phyloP scores from a whole-genome alignment of 1,140 invertebrate genomes.

The Drosophila aff. region DNA sequence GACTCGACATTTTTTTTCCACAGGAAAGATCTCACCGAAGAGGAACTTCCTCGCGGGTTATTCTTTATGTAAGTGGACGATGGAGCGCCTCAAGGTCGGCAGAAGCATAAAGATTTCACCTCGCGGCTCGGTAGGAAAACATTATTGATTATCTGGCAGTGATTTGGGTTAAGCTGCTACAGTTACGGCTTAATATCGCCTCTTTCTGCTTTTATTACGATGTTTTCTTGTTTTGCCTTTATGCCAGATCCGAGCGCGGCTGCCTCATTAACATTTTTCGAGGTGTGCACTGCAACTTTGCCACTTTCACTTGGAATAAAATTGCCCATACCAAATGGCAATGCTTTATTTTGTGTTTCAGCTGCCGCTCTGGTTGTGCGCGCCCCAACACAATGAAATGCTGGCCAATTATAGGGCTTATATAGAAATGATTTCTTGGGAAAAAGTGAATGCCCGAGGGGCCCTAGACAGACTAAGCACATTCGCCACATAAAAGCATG shows the following conservation, averaged over 20 bases:
- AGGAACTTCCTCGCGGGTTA: slow-evolving; percentile 36
- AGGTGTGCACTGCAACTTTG: slow-evolving; percentile 81
- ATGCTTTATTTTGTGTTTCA: slow-evolving; percentile 52
- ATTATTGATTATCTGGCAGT: slow-evolving; percentile 60
- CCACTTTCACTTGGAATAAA: slow-evolving; percentile 82
- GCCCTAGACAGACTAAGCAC: slow-evolving; percentile 32
- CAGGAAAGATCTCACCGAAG: slow-evolving; percentile 1
- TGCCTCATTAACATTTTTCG: slow-evolving; percentile 81
- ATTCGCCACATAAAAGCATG: slow-evolving; percentile 39
- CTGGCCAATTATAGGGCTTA: slow-evolving; percentile 74
- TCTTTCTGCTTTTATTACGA: slow-evolving; percentile 30
- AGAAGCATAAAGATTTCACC: slow-evolving; percentile 59
- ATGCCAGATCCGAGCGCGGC: slow-evolving; percentile 49
- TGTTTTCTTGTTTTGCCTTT: slow-evolving; percentile 45
- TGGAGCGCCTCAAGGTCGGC: slow-evolving; percentile 54
- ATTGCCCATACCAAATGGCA: slow-evolving; percentile 76
- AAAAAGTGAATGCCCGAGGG: slow-evolving; percentile 71
- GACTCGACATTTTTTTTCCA: slow-evolving; percentile 49
- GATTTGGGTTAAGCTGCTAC: slow-evolving; percentile 71
- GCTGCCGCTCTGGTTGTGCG: slow-evolving; percentile 22
- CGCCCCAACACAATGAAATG: slow-evolving; percentile 66
- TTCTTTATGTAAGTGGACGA: slow-evolving; percentile 52
- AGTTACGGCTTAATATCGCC: slow-evolving; percentile 53
- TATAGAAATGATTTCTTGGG: slow-evolving; percentile 65
- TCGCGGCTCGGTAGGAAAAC: slow-evolving; percentile 13